phyloP scores from a whole-genome alignment of 2,113 vertebrate genomes.

The Catharus bicknelli region DNA sequence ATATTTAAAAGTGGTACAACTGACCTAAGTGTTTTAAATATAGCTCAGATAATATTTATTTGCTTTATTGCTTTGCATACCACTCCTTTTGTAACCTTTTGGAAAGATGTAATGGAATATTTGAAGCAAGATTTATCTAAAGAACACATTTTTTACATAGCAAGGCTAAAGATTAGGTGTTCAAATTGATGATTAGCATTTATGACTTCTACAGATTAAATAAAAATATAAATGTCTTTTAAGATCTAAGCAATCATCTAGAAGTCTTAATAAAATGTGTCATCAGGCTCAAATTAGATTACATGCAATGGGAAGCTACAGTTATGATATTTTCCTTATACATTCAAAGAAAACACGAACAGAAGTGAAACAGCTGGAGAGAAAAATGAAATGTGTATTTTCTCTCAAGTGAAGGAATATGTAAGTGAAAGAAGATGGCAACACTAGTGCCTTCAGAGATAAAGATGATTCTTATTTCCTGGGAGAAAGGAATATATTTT shows the following conservation, averaged over 20 bases:
- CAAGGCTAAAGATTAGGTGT: not conserved
- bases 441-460: not conserved
- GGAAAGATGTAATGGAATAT: not conserved
- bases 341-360: not conserved
- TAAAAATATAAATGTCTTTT: slow-evolving; percentile 53
- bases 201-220: slow-evolving; percentile 57
- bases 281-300: slow-evolving; percentile 44
- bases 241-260: slow-evolving; percentile 44
- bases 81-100: not conserved
- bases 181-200: slow-evolving; percentile 13
- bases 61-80: not conserved
- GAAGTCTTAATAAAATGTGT: slow-evolving; percentile 57
- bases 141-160: not conserved
- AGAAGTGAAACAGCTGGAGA: slow-evolving; percentile 56
- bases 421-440: not conserved
- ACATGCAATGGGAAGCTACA: not conserved
- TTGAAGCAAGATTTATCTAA: not conserved
- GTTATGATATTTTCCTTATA: slow-evolving; percentile 28
- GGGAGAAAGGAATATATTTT: slow-evolving; percentile 8
- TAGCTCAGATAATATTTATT: not conserved
- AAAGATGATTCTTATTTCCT: not conserved
- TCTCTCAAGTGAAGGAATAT: slow-evolving; percentile 26
- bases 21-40: not conserved
- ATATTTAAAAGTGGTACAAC: not conserved
- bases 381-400: slow-evolving; percentile 57